Evolutionary conservation across 2,888 invertebrate species (phyloP).

Genomic region (Ecdyonurus torrentis): DNA sequence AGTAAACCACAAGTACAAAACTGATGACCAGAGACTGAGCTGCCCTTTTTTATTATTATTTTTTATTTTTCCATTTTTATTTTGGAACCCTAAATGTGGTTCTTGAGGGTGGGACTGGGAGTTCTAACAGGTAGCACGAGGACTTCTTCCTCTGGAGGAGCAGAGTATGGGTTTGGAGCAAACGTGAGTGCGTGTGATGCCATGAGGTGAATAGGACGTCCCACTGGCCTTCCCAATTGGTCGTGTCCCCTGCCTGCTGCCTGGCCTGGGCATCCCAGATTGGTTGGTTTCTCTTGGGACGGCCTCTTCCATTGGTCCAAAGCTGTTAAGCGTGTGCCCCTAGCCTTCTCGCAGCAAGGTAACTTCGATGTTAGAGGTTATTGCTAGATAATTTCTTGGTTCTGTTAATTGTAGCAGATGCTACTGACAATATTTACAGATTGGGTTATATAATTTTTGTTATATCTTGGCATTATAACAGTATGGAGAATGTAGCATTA

Average conservation of each 20-base stretch:
- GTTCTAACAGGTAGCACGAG: background rate
- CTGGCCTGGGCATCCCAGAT: background rate
- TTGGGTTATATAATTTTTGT: background rate
- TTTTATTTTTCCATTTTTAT: background rate
- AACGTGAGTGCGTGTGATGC: background rate
- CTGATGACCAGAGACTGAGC: no score
- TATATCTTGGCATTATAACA: background rate
- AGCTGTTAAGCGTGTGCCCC: background rate
- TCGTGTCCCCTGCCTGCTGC: background rate
- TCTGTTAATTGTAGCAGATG: background rate
- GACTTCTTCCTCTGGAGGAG: background rate
- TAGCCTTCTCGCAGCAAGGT: background rate
- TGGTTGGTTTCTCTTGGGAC: background rate
- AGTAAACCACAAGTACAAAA: no score
- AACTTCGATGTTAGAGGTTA: slow-evolving; percentile 2
- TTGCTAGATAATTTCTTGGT: background rate
- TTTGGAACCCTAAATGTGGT: background rate
- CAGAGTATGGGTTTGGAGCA: background rate
- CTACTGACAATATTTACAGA: background rate
- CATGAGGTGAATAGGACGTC: background rate
- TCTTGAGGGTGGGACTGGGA: background rate
- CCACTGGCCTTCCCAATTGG: background rate
- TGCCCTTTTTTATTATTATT: background rate
- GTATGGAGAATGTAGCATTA: background rate
- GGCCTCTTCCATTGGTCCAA: slow-evolving; percentile 1